phyloP scores from a whole-genome alignment of 2,113 vertebrate genomes.

The Uria aalge region DNA sequence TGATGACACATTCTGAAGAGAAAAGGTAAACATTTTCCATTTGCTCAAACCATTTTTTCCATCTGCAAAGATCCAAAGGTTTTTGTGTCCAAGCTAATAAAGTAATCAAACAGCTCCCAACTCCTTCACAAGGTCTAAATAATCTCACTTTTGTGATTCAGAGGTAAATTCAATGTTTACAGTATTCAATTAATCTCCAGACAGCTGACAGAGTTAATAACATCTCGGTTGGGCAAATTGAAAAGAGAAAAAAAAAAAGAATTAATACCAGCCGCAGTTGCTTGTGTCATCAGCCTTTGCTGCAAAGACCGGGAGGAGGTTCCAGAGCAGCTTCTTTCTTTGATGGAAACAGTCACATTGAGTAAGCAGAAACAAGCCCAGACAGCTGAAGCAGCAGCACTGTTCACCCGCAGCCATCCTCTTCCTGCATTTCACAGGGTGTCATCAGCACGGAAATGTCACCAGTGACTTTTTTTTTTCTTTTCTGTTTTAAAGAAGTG shows the following conservation, averaged over 20 bases:
- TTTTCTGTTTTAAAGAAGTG: background rate
- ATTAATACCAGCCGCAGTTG: background rate
- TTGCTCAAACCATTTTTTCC: background rate
- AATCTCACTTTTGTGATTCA: background rate
- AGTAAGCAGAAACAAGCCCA: background rate
- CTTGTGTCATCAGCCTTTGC: background rate
- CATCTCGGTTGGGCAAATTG: background rate
- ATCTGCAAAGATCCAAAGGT: background rate
- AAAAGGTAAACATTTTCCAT: background rate
- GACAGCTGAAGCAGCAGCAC: background rate
- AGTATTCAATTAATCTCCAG: background rate
- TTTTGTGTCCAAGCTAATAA: background rate
- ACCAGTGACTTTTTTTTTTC: background rate
- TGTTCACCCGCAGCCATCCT: background rate
- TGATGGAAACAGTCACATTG: background rate
- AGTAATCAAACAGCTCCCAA: background rate
- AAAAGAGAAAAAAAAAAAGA: background rate
- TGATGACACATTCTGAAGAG: background rate
- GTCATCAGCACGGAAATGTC: background rate
- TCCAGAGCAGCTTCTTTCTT: background rate
- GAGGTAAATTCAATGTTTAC: background rate
- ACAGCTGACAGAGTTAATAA: conserved; percentile 14
- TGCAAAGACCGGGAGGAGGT: background rate
- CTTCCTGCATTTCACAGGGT: background rate
- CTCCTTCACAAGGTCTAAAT: background rate